A percentile compares a stretch with the other conserved stretches of the same genome.
These are phyloP conservation scores for Ailurus styani DNA, from an alignment of 2,113 vertebrate species.

Conservation along the genomic window DNA sequence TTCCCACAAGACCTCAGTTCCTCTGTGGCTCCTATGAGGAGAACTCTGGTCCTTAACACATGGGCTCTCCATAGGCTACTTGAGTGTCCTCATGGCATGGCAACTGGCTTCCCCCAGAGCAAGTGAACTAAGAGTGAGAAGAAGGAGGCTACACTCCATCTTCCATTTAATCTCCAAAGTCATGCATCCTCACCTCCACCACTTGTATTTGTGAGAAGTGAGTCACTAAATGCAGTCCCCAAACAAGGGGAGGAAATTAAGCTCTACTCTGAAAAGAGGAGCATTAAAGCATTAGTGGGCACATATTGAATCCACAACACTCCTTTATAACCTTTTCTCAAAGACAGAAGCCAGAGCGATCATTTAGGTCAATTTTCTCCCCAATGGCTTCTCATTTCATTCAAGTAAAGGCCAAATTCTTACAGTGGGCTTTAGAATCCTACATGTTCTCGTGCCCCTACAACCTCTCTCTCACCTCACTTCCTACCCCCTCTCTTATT, in stretches of 20 bases:
- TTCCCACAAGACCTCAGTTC: neutral
- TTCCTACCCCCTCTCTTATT: neutral
- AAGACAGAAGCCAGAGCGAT: neutral
- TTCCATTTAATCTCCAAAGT: neutral
- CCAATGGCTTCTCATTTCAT: neutral
- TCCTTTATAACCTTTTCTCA: neutral
- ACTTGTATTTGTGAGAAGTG: neutral
- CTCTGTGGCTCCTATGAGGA: neutral
- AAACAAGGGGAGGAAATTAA: neutral
- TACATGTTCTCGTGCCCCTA: fast-evolving
- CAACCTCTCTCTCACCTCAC: neutral
- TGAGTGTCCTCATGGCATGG: neutral
- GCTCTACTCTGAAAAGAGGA: neutral
- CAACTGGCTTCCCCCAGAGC: neutral
- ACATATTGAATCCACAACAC: neutral
- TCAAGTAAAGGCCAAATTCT: neutral
- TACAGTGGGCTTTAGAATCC: neutral
- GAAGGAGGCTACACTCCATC: neutral
- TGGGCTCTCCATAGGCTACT: neutral
- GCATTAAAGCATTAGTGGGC: neutral
- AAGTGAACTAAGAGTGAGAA: neutral
- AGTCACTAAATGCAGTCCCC: neutral
- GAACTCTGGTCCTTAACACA: neutral
- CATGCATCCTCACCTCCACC: neutral
- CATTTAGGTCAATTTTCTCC: neutral